These are phyloP conservation scores for Plectrocnemia conspersa DNA, from an alignment of 1,140 invertebrate genomes.

Conservation along the genomic window DNA sequence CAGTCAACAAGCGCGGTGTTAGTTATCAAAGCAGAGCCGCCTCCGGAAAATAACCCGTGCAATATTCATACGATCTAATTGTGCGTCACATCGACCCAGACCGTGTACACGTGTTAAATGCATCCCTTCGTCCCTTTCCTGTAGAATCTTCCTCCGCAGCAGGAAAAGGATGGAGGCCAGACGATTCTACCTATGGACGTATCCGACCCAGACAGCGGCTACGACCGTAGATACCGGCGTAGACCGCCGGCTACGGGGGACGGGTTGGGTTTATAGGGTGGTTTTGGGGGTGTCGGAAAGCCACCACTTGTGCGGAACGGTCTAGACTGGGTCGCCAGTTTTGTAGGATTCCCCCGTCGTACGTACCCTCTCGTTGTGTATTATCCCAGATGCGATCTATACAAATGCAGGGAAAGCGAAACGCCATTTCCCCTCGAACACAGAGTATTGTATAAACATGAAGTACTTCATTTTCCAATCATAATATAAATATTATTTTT, in stretches of 20 bases:
- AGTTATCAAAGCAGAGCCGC: too few species aligned
- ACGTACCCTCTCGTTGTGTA: too few species aligned
- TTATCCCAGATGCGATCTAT: too few species aligned
- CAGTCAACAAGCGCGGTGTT: too few species aligned
- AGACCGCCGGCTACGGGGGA: background rate
- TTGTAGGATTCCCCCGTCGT: conserved; percentile 19
- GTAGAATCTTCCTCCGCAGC: background rate
- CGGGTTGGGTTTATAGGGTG: background rate
- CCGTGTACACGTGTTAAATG: conserved; percentile 22
- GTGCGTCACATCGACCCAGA: conserved; percentile 32
- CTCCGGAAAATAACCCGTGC: conserved; percentile 1
- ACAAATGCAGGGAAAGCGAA: too few species aligned
- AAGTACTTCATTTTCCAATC: too few species aligned
- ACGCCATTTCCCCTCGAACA: too few species aligned
- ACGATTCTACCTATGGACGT: conserved; percentile 2
- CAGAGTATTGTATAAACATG: too few species aligned
- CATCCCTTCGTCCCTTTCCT: conserved; percentile 2
- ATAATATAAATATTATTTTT: too few species aligned
- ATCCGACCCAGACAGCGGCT: conserved; percentile 18
- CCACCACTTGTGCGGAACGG: conserved; percentile 1
- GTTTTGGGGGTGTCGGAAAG: background rate
- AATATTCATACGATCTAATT: conserved; percentile 23
- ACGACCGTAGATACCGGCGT: conserved; percentile 15
- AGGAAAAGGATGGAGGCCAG: conserved; percentile 10
- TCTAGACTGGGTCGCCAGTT: conserved; percentile 28